Evolutionary conservation across 2,888 invertebrate species (phyloP).

Genomic region (Crocallis elinguaria): DNA sequence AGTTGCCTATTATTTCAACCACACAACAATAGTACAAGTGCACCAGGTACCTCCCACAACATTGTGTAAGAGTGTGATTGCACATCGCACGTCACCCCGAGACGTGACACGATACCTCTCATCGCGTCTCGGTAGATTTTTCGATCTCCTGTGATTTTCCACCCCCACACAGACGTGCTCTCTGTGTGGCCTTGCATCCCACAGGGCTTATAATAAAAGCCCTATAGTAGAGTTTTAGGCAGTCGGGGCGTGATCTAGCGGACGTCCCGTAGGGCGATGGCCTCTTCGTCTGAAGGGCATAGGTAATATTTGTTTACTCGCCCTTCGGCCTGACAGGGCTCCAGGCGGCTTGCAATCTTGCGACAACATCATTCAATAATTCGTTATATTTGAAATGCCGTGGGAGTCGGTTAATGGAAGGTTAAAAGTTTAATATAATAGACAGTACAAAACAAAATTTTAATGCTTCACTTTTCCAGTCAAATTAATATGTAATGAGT

Average conservation of each 20-base stretch:
- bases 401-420: not conserved
- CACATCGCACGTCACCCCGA: not conserved
- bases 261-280: conserved; percentile 41
- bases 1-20: not conserved
- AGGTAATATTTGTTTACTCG: conserved; percentile 18
- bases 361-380: not conserved
- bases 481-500: too few species aligned
- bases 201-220: conserved; percentile 8
- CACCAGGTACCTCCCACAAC: not conserved
- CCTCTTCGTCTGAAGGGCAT: conserved; percentile 51
- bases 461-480: too few species aligned
- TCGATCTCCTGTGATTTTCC: conserved; percentile 1
- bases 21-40: not conserved
- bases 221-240: not conserved
- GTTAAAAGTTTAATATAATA: too few species aligned
- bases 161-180: not conserved
- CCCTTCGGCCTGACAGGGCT: not conserved
- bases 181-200: conserved; percentile 29
- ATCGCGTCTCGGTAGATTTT: not conserved
- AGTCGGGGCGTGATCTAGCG: conserved; percentile 39
- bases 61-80: not conserved
- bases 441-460: too few species aligned
- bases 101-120: not conserved
- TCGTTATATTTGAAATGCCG: not conserved
- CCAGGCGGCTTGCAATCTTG: conserved; percentile 16